Evolutionary conservation across 2,113 vertebrate genomes (phyloP).

Genomic region (Maccullochella peelii): DNA sequence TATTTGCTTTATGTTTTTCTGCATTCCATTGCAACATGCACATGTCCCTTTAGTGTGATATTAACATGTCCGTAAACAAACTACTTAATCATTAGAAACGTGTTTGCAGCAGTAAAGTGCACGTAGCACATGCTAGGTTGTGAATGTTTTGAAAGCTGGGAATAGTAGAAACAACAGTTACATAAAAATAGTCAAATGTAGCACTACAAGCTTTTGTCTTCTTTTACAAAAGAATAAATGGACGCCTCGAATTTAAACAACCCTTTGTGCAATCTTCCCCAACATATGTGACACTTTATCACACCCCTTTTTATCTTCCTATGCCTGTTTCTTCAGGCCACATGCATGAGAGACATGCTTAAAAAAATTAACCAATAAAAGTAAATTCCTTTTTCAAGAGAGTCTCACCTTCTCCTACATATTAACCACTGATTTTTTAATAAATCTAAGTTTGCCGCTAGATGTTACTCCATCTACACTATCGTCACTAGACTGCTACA

Average conservation of each 20-base stretch:
- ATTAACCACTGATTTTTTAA: neutral
- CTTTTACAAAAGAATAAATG: slow-evolving; percentile 33
- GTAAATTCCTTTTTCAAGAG: neutral
- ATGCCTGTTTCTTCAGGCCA: neutral
- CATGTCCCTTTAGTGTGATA: slow-evolving; percentile 63
- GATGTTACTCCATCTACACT: neutral
- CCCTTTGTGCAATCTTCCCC: slow-evolving; percentile 44
- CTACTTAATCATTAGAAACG: slow-evolving; percentile 28
- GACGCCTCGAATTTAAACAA: slow-evolving; percentile 29
- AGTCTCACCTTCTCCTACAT: neutral
- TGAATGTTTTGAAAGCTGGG: slow-evolving; percentile 50
- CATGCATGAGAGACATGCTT: slow-evolving; percentile 3
- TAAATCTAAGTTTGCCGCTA: neutral
- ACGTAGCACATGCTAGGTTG: slow-evolving; percentile 63
- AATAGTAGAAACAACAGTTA: slow-evolving; percentile 39
- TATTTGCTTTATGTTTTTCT: neutral
- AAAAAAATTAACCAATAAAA: neutral
- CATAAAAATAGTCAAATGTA: slow-evolving; percentile 43
- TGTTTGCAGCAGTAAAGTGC: slow-evolving; percentile 70
- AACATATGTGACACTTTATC: slow-evolving; percentile 32
- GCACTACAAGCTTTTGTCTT: slow-evolving; percentile 34
- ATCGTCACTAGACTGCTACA: slow-evolving; percentile 8
- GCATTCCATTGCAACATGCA: slow-evolving; percentile 11
- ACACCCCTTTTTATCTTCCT: neutral
- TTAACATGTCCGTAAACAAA: slow-evolving; percentile 40